Evolutionary conservation across 2,797 vertebrate species (phyloP), one percentile per base, ranked within the genome.

Genomic region (Intellagama lesueurii): DNA sequence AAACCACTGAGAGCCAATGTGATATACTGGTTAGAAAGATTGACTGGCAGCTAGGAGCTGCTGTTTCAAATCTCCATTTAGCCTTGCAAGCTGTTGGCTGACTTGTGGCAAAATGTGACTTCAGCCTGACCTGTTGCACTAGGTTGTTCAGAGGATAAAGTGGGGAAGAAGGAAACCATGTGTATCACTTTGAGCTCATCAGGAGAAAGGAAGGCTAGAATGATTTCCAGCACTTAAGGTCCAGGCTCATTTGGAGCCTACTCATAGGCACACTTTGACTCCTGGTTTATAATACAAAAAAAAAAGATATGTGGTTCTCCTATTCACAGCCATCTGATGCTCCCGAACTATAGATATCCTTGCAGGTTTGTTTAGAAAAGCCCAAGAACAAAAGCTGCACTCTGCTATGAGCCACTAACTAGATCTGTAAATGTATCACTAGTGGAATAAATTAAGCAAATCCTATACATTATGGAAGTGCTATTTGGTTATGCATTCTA

Each of bases 341-440:
- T 68, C 24, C 52, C 49, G 7, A 56, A 56, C 52, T 56, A 14
- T 3, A 40, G 40, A 40, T 56, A 56, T 56, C 52, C 52, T 73
- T 91, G 56, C 87, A 84, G 73, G 56, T 44, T 56, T 1, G 56
- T 89, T 86, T 73, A 44, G 75, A 76, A 76, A 76, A 44, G 35
- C 14, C 75, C 32, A 76, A 40, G 12, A 44, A 44, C 35, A 76
- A 76, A 76, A 35, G 40, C 35, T 24, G 16, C 35, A 35, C 75
- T 76, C 75, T 44, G 40, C 75, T 44, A 44, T 8, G 35, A 76
- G 5, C 72, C 32, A 35, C 32, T 32, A 56, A 14, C 52, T 73
- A 35, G 32, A 73, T 73, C 72, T 73, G 32, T 17, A 32, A 19
- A 73, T 73, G 9, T 72, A 28, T n/a, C 12, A 1, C 72, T 32